A percentile compares a stretch with the other conserved stretches of the same genome.
phyloP scores from a whole-genome alignment of 2,113 vertebrate genomes.

The Cepphus grylle region DNA sequence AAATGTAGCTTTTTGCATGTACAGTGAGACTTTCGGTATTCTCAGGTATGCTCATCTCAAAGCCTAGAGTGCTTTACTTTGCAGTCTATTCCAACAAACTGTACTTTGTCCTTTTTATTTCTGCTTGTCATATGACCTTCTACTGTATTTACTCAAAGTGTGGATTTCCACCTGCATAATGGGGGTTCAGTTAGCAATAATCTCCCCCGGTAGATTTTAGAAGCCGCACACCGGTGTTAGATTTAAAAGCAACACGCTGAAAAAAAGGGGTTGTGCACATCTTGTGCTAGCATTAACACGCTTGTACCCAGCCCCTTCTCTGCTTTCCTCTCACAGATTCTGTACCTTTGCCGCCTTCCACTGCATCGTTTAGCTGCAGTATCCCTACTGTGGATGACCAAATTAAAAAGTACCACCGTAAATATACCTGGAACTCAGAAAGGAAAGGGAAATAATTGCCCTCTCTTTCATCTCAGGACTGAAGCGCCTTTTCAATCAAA shows the following conservation, averaged over 20 bases:
- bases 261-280: neutral
- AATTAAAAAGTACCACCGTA: neutral
- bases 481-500: conserved; percentile 32
- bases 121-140: neutral
- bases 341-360: neutral
- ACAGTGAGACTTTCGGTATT: neutral
- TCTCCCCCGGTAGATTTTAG: neutral
- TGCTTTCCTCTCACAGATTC: neutral
- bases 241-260: neutral
- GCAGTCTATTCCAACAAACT: neutral
- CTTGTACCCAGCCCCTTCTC: neutral
- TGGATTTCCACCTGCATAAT: neutral
- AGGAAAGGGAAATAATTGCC: conserved; percentile 37
- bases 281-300: neutral
- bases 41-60: neutral
- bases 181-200: neutral
- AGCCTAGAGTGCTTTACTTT: neutral
- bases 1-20: neutral
- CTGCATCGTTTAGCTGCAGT: neutral
- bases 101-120: neutral
- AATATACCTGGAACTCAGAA: neutral
- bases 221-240: accelerated
- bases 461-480: conserved; percentile 29
- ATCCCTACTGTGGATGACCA: neutral
- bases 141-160: neutral